Evolutionary conservation across 2,113 vertebrate species (phyloP).

Genomic region (Chaetodon auriga): DNA sequence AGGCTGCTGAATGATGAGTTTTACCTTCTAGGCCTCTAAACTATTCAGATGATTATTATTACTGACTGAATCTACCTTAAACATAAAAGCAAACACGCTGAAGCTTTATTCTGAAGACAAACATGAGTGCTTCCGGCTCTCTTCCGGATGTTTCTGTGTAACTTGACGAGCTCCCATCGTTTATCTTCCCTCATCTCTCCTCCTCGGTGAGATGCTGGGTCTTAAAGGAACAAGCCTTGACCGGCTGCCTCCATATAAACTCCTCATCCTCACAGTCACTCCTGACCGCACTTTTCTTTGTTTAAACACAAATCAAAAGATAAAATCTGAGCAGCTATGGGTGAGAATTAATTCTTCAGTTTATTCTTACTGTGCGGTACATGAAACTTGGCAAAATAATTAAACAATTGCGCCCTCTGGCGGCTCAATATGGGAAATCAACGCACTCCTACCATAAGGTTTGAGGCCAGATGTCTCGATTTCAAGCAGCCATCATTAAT

Average conservation of each 20-base stretch:
- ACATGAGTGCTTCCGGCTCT: neutral
- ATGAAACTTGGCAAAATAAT: slow-evolving; percentile 1
- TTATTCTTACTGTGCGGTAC: neutral
- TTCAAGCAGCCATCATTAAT: neutral
- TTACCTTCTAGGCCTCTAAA: no score
- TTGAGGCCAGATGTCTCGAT: slow-evolving; percentile 4
- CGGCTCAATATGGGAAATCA: neutral
- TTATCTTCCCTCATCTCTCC: slow-evolving; percentile 47
- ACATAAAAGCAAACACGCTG: neutral
- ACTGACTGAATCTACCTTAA: no score
- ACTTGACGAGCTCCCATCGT: slow-evolving; percentile 57
- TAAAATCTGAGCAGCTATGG: fast-evolving
- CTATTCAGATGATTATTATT: no score
- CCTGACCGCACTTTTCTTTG: neutral
- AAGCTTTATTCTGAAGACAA: slow-evolving; percentile 42
- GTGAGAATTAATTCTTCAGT: neutral
- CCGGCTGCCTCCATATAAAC: neutral
- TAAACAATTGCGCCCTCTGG: slow-evolving; percentile 46
- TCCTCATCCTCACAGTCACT: neutral
- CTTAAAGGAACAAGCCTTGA: slow-evolving; percentile 73
- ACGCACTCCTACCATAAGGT: neutral
- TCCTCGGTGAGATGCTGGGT: slow-evolving; percentile 64
- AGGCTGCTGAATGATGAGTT: no score
- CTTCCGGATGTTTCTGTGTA: neutral
- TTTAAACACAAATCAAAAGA: neutral